Base-by-base conservation (phyloP, 2,113 vertebrate genomes). In the Seriola quinqueradiata region DNA sequence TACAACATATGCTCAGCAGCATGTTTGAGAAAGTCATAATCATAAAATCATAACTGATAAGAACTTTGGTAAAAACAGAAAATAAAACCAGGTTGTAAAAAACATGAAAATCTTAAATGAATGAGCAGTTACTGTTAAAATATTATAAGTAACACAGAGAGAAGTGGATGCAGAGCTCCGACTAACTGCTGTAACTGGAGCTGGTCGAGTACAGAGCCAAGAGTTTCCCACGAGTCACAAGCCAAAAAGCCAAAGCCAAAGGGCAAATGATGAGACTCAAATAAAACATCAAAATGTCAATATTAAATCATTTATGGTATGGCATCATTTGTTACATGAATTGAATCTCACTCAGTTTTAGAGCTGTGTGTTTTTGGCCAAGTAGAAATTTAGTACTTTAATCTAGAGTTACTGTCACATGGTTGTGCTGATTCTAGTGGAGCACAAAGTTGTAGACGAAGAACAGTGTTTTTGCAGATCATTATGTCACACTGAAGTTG, bases 181-280 rank as follows among this genome's bases (percentile, higher is more conserved):
- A 42, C 19, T 52, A 9, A 21, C n/a, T 59, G 21, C 68, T 58
- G 73, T 34, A 71, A 77, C 40, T 23, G 16, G 64, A 81, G 25
- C 64, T 6, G 19, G 2, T 16, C 12, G 32, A 5, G 68, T 14
- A 40, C 52, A 16, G 52, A 38, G 59, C 72, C 48, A 46, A 65
- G 66, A 58, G 58, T 25, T 46, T 44, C 14, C 3, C 40, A 42
- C 40, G 10, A 4, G n/a, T 25, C 16, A 50, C n/a, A 2, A 4
- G 23, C 46, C 67, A 55, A 17, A 61, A 19, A 21, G 50, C 34
- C 59, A 61, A 19, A 21, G 50, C 34, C 59, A 65, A 75, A 70
- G 65, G 64, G 42, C 52, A 2, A 58, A 16, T 13, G 48, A 28
- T 12, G 1, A 14, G 28, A 38, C 21, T 60, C 0, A 8, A 55